phyloP scores from a whole-genome alignment of 2,888 invertebrate species.

The Drosophila paramelanica region DNA sequence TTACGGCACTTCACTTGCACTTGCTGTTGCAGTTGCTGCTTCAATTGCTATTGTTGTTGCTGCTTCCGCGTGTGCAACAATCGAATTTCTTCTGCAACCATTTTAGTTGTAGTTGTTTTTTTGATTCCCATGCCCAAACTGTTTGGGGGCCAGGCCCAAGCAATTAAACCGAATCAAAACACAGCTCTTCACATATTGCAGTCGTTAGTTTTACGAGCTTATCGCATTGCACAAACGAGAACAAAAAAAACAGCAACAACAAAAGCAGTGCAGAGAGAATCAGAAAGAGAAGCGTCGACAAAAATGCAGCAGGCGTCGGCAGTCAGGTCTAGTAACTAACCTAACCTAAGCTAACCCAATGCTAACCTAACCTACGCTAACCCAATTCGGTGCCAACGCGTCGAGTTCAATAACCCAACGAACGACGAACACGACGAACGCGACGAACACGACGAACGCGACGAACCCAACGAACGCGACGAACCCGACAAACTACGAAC shows the following conservation, averaged over 20 bases:
- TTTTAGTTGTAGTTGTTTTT: not conserved
- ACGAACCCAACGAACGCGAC: not conserved
- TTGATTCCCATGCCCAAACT: slow-evolving; percentile 12
- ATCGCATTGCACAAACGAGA: slow-evolving; percentile 61
- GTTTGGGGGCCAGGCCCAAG: slow-evolving; percentile 34
- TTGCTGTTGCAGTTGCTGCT: slow-evolving; percentile 2
- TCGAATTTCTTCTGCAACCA: slow-evolving; percentile 10
- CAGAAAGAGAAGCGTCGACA: slow-evolving; percentile 3
- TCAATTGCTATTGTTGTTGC: not conserved
- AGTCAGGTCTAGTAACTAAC: slow-evolving; percentile 50
- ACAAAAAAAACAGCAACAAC: slow-evolving; percentile 8
- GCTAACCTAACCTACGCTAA: slow-evolving; percentile 77
- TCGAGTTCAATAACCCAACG: slow-evolving; percentile 71
- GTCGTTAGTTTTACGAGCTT: slow-evolving; percentile 48
- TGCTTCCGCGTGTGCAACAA: slow-evolving; percentile 17
- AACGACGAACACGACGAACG: slow-evolving; percentile 12
- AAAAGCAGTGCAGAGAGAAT: not conserved
- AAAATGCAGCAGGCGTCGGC: slow-evolving; percentile 46
- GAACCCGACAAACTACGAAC: too few relatives aligned
- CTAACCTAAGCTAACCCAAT: slow-evolving; percentile 44
- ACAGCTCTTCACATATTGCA: slow-evolving; percentile 28
- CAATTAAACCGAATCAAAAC: slow-evolving; percentile 68
- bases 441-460: slow-evolving; percentile 4
- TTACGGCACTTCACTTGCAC: slow-evolving; percentile 19
- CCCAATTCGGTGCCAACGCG: slow-evolving; percentile 72